A percentile compares a stretch with the other conserved stretches of the same genome.
Conservation (phyloP, 1,140 invertebrate genomes). For the Conus betulinus region DNA sequence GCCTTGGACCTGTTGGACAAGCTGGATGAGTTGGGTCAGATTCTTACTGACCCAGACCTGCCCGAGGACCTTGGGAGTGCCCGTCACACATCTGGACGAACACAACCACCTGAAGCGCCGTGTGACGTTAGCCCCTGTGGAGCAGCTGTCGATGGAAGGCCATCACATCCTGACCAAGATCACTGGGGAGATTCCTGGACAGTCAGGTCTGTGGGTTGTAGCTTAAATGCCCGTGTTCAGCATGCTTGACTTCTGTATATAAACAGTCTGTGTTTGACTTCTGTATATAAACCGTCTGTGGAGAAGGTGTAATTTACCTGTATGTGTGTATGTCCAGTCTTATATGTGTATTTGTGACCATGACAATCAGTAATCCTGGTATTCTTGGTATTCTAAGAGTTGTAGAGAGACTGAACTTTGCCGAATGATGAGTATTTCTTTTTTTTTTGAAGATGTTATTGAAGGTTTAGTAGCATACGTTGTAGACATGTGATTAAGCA, state of each 20-base stretch:
- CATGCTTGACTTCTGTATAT: not conserved
- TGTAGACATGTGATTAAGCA: too few relatives aligned
- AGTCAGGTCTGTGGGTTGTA: slow-evolving; percentile 36
- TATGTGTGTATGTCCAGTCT: too few relatives aligned
- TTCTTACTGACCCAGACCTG: slow-evolving; percentile 84
- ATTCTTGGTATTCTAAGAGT: too few relatives aligned
- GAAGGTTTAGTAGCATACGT: too few relatives aligned
- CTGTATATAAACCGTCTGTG: too few relatives aligned
- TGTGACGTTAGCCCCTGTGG: slow-evolving; percentile 93
- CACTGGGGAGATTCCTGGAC: slow-evolving; percentile 62
- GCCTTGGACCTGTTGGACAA: slow-evolving; percentile 93
- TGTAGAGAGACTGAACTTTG: too few relatives aligned
- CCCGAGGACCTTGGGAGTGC: slow-evolving; percentile 91
- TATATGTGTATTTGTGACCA: too few relatives aligned
- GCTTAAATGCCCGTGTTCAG: not conserved
- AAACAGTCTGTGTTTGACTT: not conserved
- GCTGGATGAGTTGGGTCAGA: slow-evolving; percentile 87
- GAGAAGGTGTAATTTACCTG: too few relatives aligned
- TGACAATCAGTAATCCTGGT: too few relatives aligned
- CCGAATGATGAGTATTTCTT: too few relatives aligned
- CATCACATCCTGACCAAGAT: slow-evolving; percentile 67
- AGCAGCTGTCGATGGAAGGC: slow-evolving; percentile 89
- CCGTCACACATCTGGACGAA: slow-evolving; percentile 91
- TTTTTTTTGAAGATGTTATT: too few relatives aligned
- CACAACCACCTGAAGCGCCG: slow-evolving; percentile 97